Base-by-base conservation (phyloP, 1,140 invertebrate genomes). In the Ericerus pela region DNA sequence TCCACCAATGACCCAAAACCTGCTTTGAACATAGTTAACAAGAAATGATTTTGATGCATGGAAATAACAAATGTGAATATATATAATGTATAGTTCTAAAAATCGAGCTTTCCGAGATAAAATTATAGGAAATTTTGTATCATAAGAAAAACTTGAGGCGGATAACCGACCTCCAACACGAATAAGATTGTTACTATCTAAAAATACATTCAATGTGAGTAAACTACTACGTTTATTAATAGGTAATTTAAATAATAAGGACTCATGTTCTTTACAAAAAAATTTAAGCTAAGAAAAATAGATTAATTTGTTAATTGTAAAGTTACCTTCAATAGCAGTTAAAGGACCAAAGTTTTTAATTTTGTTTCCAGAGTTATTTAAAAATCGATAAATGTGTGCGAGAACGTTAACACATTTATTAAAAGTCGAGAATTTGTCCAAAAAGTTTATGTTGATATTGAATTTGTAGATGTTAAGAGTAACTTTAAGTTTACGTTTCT, bases 41-140 rank as follows among this genome's bases (percentile, higher is more conserved):
- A 61, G 20, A 22, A 37, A 24, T 16, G 58, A 38, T 20, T 56
- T 53, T 31, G 68, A 67, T 26, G 61, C 62, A 60, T 73, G 70
- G 5, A 68, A 33, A 6, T 62, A 38, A 24, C 55, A 53, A 2
- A 37, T 1, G 57, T 73, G 70, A 26, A 64, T 59, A 54, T 68
- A n/a, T 6, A 54, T 33, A 8, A 73, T 63, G 3, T 73, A 58
- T 30, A 69, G 41, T 6, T 61, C 55, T 14, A 66, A 65, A 5
- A 72, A 53, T 20, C 60, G 58, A 61, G 68, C 59, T 22, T 62
- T 63, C 12, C 59, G 31, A 18, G 67, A 65, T 33, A 69, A 53
- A 10, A 73, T 31, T 12, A 71, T 66, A 0, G 70, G 71, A 62
- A 72, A 68, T 58, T 68, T 69, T 20, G 64, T 61, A 20, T 65